A percentile compares a stretch with the other conserved stretches of the same genome.
These are phyloP conservation scores for Molossus molossus DNA, from an alignment of 2,797 vertebrate species.

Conservation along the genomic window DNA sequence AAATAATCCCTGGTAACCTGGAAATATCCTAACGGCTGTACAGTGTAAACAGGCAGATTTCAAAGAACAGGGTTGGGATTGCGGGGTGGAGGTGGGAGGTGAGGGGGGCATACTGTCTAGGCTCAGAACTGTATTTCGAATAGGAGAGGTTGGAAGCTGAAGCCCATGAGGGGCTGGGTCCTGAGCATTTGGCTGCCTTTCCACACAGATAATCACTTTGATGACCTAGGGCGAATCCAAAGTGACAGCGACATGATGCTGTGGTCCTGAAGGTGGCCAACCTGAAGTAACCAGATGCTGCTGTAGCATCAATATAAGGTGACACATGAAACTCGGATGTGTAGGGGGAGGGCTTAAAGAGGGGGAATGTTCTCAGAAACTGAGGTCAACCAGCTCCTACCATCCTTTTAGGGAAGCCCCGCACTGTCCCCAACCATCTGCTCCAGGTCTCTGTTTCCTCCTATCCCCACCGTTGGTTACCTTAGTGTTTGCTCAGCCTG, in stretches of 20 bases:
- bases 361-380: neutral
- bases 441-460: neutral
- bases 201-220: neutral
- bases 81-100: neutral
- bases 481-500: neutral
- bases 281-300: neutral
- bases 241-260: slow-evolving; percentile 19
- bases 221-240: slow-evolving; percentile 11
- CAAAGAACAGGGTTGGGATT: neutral
- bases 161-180: neutral
- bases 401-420: neutral
- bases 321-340: neutral
- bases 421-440: neutral
- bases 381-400: neutral
- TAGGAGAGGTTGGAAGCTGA: neutral
- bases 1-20: neutral
- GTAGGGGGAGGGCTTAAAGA: neutral
- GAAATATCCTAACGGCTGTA: neutral
- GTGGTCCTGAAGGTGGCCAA: neutral
- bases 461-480: neutral
- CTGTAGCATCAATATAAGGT: neutral
- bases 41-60: neutral
- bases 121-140: neutral
- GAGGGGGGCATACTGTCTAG: neutral
- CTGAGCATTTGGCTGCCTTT: slow-evolving; percentile 16